Base-by-base conservation (phyloP, 2,888 invertebrate genomes). In the Platycheirus rosarum region DNA sequence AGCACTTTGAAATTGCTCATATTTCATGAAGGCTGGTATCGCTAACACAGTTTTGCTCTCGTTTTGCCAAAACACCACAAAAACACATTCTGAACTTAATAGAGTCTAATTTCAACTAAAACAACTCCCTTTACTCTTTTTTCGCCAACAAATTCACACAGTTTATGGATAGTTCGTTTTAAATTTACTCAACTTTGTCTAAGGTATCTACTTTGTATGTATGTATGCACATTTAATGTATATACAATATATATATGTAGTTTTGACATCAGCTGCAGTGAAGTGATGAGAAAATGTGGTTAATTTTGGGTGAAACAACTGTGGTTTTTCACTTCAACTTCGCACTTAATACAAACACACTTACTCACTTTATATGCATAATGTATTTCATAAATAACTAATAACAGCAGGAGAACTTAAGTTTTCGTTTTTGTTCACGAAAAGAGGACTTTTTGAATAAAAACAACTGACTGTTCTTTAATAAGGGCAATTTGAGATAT, bases 251-350 rank as follows among this genome's bases (percentile, higher is more conserved):
- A 23, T 2, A 2, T 23, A 51, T 40, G 26, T 29, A 37, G 16
- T 51, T 49, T 68, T 57, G 69, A 37, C 29, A 32, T 32, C 29
- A 32, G 2, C 29, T 32, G 8, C 46, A 69, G 49, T 40, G 35
- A 11, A 13, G 37, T n/a, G 13, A 55, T 55, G 65, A 57, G 66
- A 74, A 51, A 66, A 57, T 74, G 65, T 57, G 65, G 74, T 65
- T 65, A 66, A 57, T 74, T 74, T 74, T 42, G 20, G 49, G 55
- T 49, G 42, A 48, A 65, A 57, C 49, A 20, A 29, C 60, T 49
- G 74, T 57, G 60, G 49, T 48, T 35, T 65, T 66, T 49, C 65
- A 40, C 29, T 40, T 29, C 51, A 8, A 23, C 26, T 48, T 66
- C 40, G 14, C 46, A 23, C 35, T 57, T 48, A n/a, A n/a, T n/a